Percentiles rank a stretch among this genome's conserved stretches.
Evolutionary conservation across 1,140 invertebrate genomes (phyloP).

Genomic region (Sweltsa coloradensis): DNA sequence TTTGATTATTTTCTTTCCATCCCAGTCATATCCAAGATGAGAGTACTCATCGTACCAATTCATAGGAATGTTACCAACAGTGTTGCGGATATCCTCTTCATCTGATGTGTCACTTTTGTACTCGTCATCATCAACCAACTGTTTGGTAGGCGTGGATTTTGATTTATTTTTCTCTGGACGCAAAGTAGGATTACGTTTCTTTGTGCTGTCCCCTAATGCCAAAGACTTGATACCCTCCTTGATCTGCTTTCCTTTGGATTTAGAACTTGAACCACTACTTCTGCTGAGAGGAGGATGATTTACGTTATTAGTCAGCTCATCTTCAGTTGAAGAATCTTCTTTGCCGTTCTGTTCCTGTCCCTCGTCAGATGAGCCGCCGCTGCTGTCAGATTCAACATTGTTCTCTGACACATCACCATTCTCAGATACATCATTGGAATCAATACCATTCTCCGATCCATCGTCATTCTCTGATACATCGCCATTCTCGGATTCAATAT

Average conservation of each 20-base stretch:
- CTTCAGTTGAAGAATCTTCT: no score
- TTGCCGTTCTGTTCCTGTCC: no score
- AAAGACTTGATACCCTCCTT: no score
- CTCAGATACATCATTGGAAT: conserved; percentile 15
- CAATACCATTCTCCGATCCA: conserved; percentile 17
- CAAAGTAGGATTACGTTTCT: no score
- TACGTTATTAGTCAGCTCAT: no score
- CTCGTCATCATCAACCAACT: conserved; percentile 36
- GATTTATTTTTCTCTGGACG: not conserved
- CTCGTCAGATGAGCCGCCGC: no score
- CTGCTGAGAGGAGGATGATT: no score
- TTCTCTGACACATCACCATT: conserved; percentile 15
- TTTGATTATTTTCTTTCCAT: conserved; percentile 83
- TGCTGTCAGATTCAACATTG: conserved; percentile 15
- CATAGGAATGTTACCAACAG: conserved; percentile 91
- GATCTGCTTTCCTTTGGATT: conserved; percentile 3
- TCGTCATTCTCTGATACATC: conserved; percentile 23
- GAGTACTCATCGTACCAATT: conserved; percentile 96
- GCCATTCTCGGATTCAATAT: conserved; percentile 9
- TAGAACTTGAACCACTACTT: conserved; percentile 10
- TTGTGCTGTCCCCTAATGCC: no score
- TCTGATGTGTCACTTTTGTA: conserved; percentile 73
- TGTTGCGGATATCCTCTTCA: conserved; percentile 92
- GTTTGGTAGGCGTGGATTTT: not conserved
- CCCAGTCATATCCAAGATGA: conserved; percentile 92